These are phyloP conservation scores for Diabrotica undecimpunctata DNA, from an alignment of 1,140 invertebrate species.

Conservation along the genomic window DNA sequence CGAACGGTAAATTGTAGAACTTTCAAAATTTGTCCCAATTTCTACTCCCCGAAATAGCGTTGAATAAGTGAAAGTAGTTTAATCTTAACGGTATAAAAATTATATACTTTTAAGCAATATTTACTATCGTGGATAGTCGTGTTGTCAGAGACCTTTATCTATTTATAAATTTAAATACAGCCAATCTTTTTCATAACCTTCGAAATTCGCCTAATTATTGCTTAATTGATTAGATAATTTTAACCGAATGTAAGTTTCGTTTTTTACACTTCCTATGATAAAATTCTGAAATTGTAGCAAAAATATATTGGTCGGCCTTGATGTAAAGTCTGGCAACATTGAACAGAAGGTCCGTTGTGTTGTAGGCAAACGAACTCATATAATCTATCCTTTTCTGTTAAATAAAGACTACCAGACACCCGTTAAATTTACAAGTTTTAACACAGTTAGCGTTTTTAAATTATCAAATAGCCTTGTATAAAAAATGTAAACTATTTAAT, in stretches of 20 bases:
- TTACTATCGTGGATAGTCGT: neutral
- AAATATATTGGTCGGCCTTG: neutral
- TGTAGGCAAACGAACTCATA: slow-evolving; percentile 9
- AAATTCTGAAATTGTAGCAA: neutral
- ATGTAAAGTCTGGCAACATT: slow-evolving; percentile 4
- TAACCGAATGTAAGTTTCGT: neutral
- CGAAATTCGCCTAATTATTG: neutral
- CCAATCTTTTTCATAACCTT: neutral
- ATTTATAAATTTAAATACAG: neutral
- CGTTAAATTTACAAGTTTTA: neutral
- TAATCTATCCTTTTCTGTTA: slow-evolving; percentile 6
- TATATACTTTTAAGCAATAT: too few relatives aligned
- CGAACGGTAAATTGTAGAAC: neutral
- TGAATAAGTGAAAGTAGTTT: too few relatives aligned
- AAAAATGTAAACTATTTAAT: neutral
- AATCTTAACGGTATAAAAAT: too few relatives aligned
- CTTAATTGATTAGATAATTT: neutral
- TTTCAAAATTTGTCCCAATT: slow-evolving; percentile 5
- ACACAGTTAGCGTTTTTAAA: neutral
- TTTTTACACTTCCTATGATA: neutral
- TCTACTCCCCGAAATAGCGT: neutral
- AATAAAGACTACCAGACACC: neutral
- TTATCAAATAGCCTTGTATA: neutral
- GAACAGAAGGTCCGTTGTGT: neutral
- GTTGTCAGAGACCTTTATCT: slow-evolving; percentile 1